phyloP scores from a whole-genome alignment of 2,113 vertebrate species.

The Phalacrocorax carbo region DNA sequence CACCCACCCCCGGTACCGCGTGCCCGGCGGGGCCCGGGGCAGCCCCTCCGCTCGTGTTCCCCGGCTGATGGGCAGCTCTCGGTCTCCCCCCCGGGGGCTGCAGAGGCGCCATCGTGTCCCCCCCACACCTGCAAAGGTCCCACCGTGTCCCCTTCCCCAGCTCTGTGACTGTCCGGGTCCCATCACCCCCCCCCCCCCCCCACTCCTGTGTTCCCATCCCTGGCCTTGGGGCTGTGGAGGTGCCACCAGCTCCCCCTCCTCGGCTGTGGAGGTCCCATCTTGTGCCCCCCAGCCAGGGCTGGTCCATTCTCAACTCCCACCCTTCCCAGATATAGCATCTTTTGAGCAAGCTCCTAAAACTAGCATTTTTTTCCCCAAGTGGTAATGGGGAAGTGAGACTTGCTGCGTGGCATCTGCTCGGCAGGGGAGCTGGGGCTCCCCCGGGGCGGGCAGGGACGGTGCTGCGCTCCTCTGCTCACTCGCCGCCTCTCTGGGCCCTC shows the following conservation, averaged over 20 bases:
- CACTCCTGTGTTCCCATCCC: rapidly evolving
- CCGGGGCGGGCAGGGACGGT: not conserved
- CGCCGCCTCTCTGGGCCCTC: rapidly evolving
- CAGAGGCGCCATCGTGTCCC: not conserved
- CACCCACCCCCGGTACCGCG: too few relatives aligned
- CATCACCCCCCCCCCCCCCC: too few relatives aligned
- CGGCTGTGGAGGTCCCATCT: not conserved
- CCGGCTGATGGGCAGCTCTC: too few relatives aligned
- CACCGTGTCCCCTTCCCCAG: rapidly evolving
- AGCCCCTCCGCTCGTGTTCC: too few relatives aligned
- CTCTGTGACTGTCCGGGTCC: too few relatives aligned
- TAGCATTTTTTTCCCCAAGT: rapidly evolving
- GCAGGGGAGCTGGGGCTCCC: rapidly evolving
- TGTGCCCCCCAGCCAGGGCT: not conserved
- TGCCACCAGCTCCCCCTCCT: rapidly evolving
- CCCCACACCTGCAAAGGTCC: too few relatives aligned
- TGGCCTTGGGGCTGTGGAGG: not conserved
- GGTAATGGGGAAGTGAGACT: not conserved
- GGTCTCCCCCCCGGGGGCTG: too few relatives aligned
- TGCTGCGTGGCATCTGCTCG: rapidly evolving
- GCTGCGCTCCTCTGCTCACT: rapidly evolving
- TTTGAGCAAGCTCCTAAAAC: not conserved
- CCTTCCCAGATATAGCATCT: rapidly evolving
- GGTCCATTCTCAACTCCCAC: not conserved
- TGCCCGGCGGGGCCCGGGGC: too few relatives aligned